Conservation (phyloP, 2,113 vertebrate species). For the Empidonax traillii region DNA sequence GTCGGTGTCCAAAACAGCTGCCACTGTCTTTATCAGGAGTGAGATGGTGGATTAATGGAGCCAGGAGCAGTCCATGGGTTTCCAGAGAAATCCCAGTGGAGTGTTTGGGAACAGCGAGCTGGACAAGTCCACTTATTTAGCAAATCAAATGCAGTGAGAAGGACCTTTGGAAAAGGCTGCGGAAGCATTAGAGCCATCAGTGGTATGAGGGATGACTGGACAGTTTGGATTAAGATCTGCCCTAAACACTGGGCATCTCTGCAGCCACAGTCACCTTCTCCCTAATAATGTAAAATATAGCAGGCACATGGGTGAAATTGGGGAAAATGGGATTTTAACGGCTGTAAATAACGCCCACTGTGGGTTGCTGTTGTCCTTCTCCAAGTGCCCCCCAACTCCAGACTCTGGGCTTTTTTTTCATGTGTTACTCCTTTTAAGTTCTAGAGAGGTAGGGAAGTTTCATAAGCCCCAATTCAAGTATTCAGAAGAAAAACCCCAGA, state of each 20-base stretch:
- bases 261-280: neutral
- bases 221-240: neutral
- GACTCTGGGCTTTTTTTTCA: neutral
- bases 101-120: neutral
- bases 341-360: accelerated
- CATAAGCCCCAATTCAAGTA: neutral
- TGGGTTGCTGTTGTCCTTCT: neutral
- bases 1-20: neutral
- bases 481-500: neutral
- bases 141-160: neutral
- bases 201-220: too few species aligned
- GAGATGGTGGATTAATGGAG: neutral
- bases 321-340: neutral
- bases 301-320: neutral
- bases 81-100: neutral
- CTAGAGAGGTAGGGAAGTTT: neutral
- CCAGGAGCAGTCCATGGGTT: neutral
- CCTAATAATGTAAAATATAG: neutral
- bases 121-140: neutral
- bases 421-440: neutral
- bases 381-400: neutral
- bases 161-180: neutral
- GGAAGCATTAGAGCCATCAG: neutral
- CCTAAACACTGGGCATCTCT: neutral
- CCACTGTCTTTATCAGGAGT: neutral